These are phyloP conservation scores for Thalassaphorura encarpata DNA, from an alignment of 1,140 invertebrate genomes.

Conservation along the genomic window DNA sequence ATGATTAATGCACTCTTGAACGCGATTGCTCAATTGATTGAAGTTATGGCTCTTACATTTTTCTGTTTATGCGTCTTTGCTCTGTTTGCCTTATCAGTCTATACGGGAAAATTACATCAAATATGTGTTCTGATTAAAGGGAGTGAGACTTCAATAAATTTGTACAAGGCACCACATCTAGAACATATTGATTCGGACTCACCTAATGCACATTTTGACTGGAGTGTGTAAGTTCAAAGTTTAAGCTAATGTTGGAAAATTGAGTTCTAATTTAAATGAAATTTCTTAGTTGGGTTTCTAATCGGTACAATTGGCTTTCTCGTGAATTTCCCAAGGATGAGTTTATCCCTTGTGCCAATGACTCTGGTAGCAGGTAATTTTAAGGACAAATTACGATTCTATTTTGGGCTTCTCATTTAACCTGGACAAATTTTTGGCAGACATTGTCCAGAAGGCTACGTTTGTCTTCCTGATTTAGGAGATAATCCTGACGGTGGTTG, in stretches of 20 bases:
- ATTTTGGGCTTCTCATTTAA: too few relatives aligned
- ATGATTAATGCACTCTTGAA: conserved; percentile 92
- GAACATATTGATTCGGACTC: background rate
- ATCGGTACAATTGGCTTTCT: conserved; percentile 24
- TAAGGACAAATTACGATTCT: too few relatives aligned
- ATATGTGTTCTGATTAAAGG: conserved; percentile 57
- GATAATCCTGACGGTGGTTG: conserved; percentile 85
- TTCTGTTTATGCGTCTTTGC: conserved; percentile 96
- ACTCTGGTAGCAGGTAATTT: conserved; percentile 14
- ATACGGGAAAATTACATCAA: conserved; percentile 82
- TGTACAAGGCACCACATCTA: background rate
- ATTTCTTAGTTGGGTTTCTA: conserved; percentile 29
- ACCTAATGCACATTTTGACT: background rate
- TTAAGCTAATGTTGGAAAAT: background rate
- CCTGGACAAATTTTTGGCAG: too few relatives aligned
- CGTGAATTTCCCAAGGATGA: conserved; percentile 28
- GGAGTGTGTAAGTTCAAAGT: background rate
- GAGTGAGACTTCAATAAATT: background rate
- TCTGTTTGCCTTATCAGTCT: conserved; percentile 80
- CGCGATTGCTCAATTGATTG: conserved; percentile 86
- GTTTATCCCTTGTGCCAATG: conserved; percentile 31
- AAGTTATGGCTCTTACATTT: conserved; percentile 90
- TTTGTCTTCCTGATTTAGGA: conserved; percentile 66
- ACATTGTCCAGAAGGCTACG: too few relatives aligned
- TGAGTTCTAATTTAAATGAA: background rate